Base-by-base conservation (phyloP, 2,113 vertebrate genomes). In the Cottus gobio region DNA sequence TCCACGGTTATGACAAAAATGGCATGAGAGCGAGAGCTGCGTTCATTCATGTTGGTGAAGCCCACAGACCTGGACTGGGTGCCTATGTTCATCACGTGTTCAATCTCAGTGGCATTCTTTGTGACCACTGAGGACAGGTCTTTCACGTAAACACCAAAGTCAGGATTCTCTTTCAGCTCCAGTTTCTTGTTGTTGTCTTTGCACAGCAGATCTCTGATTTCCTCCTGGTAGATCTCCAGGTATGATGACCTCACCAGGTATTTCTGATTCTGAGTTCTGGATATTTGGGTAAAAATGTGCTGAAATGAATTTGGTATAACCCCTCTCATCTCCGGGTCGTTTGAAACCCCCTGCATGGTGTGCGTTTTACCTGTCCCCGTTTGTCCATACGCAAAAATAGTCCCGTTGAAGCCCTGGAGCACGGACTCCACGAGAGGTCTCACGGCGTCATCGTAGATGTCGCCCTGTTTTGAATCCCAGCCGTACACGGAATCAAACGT, bases 211-310 rank as follows among this genome's bases (percentile, higher is more conserved):
- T 99, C 98, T 61, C 97, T 83, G 83, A 99, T 96, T 83, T 99
- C 97, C 94, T 99, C 98, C 91, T 98, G 97, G 90, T 99, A 99
- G 91, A 99, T 99, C 94, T 99, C 98, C 82, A 99, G 91, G 87
- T 99, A 99, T 0, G 98, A 99, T n/a, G 97, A 98, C 88, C 98
- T 94, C 71, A 99, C 98, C 91, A 99, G 92, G 92, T 97, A 99
- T 86, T 98, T 97, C 90, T 98, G 97, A 90, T 98, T 97, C 94
- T 97, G 97, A 50, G 96, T 98, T 75, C 98, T 96, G 37, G 98
- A 97, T 92, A 99, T 99, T 62, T 97, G 96, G 1, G 97, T 97
- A 91, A 99, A 99, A 84, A 99, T 96, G 90, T 99, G 98, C 80
- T 98, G 95, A 66, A 99, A 98, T 67, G 98, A 95, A 50, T 94